Evolutionary conservation across 2,888 invertebrate genomes (phyloP), one percentile per base, ranked within the genome.

Genomic region (Papilio demoleus): DNA sequence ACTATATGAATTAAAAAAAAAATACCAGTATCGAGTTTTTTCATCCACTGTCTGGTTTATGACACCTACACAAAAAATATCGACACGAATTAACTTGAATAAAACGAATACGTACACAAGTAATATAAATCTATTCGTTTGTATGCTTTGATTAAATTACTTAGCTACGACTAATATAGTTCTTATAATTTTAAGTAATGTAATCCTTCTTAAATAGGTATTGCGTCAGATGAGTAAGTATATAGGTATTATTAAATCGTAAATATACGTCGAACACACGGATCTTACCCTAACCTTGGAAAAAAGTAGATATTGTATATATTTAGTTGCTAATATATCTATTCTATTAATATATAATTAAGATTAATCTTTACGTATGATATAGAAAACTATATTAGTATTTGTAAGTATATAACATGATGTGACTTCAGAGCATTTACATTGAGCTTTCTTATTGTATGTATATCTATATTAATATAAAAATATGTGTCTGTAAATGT

Each of bases 301-400:
- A n/a, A 14, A 53, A 56, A 56, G 53, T 56, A 56, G 53, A 56
- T 31, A 56, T 31, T 56, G 53, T 56, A 56, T 31, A 56, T 56
- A n/a, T 6, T n/a, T n/a, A n/a, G n/a, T n/a, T n/a, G n/a, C n/a
- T 53, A 53, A 8, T 5, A 31, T 53, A n/a, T 27, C 5, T 22
- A 22, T 22, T 12, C 8, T 45, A 19, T 45, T 45, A 45, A 45
- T 19, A 47, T 47, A 17, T 42, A n/a, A n/a, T 47, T 22, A 27
- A 2, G 12, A 53, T 27, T n/a, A 53, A 50, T 6, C 9, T 27
- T n/a, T 27, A 53, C 24, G 8, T 53, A 27, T 53, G n/a, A 27
- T 14, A 27, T 27, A 27, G 5, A n/a, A 27, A 53, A 27, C 8
- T 27, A 53, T 53, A 27, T 53, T 22, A 50, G 4, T 47, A 12